Evolutionary conservation across 2,113 vertebrate genomes (phyloP), one percentile per base, ranked within the genome.

Genomic region (Istiophorus platypterus): DNA sequence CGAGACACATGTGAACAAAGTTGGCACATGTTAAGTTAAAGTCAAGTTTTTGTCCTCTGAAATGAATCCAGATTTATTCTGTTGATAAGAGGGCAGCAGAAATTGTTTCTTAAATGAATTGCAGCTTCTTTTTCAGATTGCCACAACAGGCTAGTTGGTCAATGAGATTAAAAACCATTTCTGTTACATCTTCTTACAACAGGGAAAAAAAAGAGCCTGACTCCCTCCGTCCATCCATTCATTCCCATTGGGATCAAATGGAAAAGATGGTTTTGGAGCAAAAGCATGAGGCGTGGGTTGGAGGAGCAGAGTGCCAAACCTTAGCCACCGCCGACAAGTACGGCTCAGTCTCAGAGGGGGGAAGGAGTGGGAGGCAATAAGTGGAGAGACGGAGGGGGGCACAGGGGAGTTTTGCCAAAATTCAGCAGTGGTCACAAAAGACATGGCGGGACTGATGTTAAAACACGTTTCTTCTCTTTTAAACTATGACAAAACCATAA

Each of bases 231-330:
- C 68, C 12, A 15, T 62, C 68, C 80, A 69, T 81, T 80, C 63
- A 39, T 45, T 84, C 70, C 74, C 63, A 49, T 72, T 75, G 78
- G 76, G 52, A 84, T 65, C 39, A 11, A 80, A 90, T 89, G 88
- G 86, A 92, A 95, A 95, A 91, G 70, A 70, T 15, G 81, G 85
- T 84, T 85, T 89, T 92, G 84, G 76, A 92, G 75, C 83, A 84
- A 59, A 69, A 87, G 74, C 81, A 5, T 79, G 80, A 80, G 74
- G 92, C 90, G 92, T 94, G 92, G 94, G 94, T 81, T 90, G 91
- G 67, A 90, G 86, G 75, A 82, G 74, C 87, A 20, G 61, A 70
- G 86, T 57, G 89, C 91, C 92, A 88, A 93, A 92, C 91, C 88
- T 88, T 90, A 91, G 91, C 79, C 63, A 78, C 90, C 81, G 86